These are phyloP conservation scores for Bettongia penicillata DNA, from an alignment of 2,113 vertebrate genomes.

Conservation along the genomic window DNA sequence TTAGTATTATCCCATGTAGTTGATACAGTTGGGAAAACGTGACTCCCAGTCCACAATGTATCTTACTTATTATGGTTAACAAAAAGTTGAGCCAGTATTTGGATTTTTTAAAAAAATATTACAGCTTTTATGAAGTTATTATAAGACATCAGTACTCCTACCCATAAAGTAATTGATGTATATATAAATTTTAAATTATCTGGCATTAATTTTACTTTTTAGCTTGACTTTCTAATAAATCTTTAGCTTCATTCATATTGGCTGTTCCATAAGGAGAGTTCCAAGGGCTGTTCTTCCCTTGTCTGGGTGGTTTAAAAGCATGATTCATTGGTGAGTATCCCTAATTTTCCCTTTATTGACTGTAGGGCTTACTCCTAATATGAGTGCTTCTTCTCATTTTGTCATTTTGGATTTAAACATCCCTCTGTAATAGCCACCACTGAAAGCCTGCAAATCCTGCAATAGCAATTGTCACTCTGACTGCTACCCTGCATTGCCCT, in stretches of 20 bases:
- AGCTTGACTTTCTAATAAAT: conserved; percentile 93
- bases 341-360: conserved; percentile 95
- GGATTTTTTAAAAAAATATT: conserved; percentile 12
- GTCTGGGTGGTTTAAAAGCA: conserved; percentile 97
- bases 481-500: too few species aligned
- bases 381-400: conserved; percentile 94
- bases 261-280: conserved; percentile 94
- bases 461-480: too few species aligned
- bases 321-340: conserved; percentile 96
- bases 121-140: conserved; percentile 66
- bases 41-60: too few species aligned
- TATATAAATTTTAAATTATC: conserved; percentile 53
- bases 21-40: too few species aligned
- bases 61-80: too few species aligned
- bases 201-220: conserved; percentile 87
- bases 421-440: conserved; percentile 93
- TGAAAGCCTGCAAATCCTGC: conserved; percentile 89
- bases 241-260: conserved; percentile 99
- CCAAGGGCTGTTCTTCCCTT: conserved; percentile 85
- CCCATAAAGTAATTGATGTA: not conserved
- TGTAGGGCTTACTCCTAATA: conserved; percentile 96
- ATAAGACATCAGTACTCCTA: conserved; percentile 69
- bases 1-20: too few species aligned
- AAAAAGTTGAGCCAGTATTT: too few species aligned
- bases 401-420: conserved; percentile 98